Evolutionary conservation across 1,140 invertebrate genomes (phyloP).

Genomic region (Caligus rogercresseyi): DNA sequence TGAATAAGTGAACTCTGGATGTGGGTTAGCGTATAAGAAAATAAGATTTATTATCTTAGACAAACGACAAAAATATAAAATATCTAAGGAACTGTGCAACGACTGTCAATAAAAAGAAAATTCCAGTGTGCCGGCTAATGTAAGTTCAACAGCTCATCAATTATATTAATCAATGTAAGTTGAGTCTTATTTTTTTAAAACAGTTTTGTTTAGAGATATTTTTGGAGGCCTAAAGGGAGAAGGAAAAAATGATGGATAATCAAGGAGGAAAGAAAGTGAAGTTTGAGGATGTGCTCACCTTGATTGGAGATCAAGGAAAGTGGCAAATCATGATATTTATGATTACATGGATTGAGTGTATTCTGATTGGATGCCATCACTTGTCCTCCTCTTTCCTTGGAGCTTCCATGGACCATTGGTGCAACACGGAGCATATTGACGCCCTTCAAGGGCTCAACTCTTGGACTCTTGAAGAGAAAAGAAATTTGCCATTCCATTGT

Average conservation of each 20-base stretch:
- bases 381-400: slow-evolving; percentile 16
- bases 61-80: too few species aligned
- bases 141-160: too few species aligned
- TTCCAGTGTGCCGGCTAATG: too few species aligned
- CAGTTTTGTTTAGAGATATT: too few species aligned
- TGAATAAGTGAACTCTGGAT: too few species aligned
- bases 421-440: background rate
- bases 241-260: background rate
- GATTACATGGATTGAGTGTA: slow-evolving; percentile 15
- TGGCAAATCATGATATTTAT: slow-evolving; percentile 18
- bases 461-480: slow-evolving; percentile 14
- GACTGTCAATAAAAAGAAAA: too few species aligned
- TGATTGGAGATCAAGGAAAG: slow-evolving; percentile 15
- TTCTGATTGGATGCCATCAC: slow-evolving; percentile 18
- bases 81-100: too few species aligned
- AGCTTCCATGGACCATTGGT: slow-evolving; percentile 14
- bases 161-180: too few species aligned
- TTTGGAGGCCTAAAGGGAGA: too few species aligned
- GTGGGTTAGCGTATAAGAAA: too few species aligned
- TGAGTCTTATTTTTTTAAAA: too few species aligned
- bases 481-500: slow-evolving; percentile 1
- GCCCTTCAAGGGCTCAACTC: background rate
- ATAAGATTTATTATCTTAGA: too few species aligned
- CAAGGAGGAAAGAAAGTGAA: background rate
- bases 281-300: slow-evolving; percentile 13